Evolutionary conservation across 1,140 invertebrate genomes (phyloP).

Genomic region (Polypedilum vanderplanki): DNA sequence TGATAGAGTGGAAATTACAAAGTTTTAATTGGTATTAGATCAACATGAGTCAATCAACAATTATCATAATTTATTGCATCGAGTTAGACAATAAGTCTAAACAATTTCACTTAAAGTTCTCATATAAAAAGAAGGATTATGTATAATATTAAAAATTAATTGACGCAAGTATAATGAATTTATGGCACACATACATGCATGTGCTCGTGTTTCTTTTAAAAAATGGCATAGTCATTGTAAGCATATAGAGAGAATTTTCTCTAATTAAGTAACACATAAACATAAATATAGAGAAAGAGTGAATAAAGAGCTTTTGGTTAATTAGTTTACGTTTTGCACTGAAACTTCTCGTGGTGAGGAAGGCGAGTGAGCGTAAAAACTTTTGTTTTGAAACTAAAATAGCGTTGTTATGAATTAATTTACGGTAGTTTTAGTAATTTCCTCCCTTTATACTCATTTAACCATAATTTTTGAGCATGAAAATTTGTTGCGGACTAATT

Average conservation of each 20-base stretch:
- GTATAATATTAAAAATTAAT: slow-evolving; percentile 27
- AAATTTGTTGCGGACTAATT: not conserved
- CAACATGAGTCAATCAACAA: no score
- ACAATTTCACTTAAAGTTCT: no score
- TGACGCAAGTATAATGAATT: not conserved
- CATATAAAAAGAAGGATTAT: not conserved
- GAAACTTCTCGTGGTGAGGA: not conserved
- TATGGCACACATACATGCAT: not conserved
- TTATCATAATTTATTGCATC: no score
- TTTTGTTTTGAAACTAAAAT: slow-evolving; percentile 2
- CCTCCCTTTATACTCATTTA: not conserved
- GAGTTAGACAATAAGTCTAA: no score
- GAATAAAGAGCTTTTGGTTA: not conserved
- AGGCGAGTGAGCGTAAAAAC: slow-evolving; percentile 1
- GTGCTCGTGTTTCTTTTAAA: not conserved
- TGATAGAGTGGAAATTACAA: no score
- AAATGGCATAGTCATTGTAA: not conserved
- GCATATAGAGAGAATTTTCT: not conserved
- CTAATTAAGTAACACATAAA: not conserved
- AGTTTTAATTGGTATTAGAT: no score
- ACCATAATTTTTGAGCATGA: no score
- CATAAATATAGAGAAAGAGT: not conserved
- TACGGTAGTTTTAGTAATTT: slow-evolving; percentile 15
- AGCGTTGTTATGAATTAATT: slow-evolving; percentile 19
- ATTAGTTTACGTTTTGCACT: slow-evolving; percentile 22